A percentile compares a stretch with the other conserved stretches of the same genome.
phyloP scores from a whole-genome alignment of 2,113 vertebrate species.

The Oreochromis aureus region DNA sequence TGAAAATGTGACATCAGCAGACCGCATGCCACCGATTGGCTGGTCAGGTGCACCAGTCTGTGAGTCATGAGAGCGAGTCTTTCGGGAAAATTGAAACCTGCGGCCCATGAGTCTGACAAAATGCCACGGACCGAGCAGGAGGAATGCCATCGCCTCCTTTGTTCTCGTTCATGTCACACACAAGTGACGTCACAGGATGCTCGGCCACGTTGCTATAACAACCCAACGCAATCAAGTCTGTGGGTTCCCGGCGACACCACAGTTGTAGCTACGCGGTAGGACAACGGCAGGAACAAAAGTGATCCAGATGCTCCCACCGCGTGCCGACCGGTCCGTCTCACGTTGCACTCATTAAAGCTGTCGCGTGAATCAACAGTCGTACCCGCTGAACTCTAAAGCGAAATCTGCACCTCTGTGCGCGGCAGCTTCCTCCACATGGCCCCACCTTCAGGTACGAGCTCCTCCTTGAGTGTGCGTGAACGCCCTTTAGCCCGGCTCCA shows the following conservation, averaged over 20 bases:
- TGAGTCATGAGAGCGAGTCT: background rate
- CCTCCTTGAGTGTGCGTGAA: background rate
- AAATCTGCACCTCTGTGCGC: background rate
- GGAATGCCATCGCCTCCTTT: background rate
- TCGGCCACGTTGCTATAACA: background rate
- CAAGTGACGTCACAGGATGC: background rate
- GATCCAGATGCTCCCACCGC: background rate
- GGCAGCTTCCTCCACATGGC: background rate
- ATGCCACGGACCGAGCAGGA: background rate
- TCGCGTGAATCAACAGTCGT: background rate
- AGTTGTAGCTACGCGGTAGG: background rate
- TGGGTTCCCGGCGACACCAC: background rate
- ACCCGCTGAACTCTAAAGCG: background rate
- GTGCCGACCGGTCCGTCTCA: background rate
- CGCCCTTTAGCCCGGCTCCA: fast-evolving
- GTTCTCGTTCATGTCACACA: background rate
- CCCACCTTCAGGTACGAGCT: background rate
- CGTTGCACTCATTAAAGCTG: background rate
- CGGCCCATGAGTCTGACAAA: background rate
- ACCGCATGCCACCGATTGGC: background rate
- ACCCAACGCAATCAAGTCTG: background rate
- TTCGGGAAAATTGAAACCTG: background rate
- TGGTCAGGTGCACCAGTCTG: background rate
- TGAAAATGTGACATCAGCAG: background rate
- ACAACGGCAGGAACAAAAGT: background rate